Evolutionary conservation across 2,113 vertebrate genomes (phyloP).

Genomic region (Elephas maximus): DNA sequence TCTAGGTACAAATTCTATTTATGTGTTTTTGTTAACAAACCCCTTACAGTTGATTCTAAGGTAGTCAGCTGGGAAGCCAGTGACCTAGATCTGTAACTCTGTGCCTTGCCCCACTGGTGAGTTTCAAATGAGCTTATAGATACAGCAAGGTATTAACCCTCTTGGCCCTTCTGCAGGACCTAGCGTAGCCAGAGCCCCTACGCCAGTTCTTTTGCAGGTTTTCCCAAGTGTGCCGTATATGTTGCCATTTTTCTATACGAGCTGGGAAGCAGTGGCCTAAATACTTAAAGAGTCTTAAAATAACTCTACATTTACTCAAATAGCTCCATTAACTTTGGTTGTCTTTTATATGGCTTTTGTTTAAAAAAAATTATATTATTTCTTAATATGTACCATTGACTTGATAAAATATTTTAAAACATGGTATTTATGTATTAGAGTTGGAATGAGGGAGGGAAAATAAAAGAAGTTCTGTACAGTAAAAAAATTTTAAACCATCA

Average conservation of each 20-base stretch:
- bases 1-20: not conserved
- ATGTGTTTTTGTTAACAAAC: not conserved
- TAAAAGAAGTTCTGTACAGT: not conserved
- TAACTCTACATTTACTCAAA: not conserved
- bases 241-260: not conserved
- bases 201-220: not conserved
- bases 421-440: not conserved
- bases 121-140: not conserved
- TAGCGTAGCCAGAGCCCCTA: not conserved
- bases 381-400: not conserved
- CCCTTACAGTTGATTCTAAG: not conserved
- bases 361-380: not conserved
- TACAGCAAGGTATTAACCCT: not conserved
- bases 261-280: not conserved
- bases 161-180: not conserved
- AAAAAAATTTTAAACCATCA: not conserved
- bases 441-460: not conserved
- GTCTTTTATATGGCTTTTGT: not conserved
- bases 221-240: not conserved
- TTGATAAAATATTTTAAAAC: not conserved
- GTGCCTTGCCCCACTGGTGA: not conserved
- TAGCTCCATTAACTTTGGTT: not conserved
- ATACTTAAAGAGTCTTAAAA: not conserved
- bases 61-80: not conserved
- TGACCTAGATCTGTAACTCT: not conserved